These are phyloP conservation scores for Phania funesta DNA, from an alignment of 2,888 invertebrate species.

Conservation along the genomic window DNA sequence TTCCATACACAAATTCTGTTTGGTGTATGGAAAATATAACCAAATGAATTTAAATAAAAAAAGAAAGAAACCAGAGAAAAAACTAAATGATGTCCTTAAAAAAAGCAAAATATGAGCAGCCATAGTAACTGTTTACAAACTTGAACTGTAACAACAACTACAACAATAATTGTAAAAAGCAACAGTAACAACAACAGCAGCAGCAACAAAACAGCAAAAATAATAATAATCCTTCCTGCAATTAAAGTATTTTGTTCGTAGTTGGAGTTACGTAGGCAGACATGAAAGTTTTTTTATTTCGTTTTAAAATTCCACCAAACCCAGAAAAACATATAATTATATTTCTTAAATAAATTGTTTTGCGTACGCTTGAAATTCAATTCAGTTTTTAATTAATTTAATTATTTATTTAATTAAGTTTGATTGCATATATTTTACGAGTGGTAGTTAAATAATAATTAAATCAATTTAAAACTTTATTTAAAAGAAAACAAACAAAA, in stretches of 20 bases:
- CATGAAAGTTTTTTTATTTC: no score
- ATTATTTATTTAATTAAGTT: no score
- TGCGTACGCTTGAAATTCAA: no score
- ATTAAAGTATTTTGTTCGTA: constrained; percentile 39
- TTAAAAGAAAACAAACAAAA: no score
- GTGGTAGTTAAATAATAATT: no score
- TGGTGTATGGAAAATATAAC: neutral
- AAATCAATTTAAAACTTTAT: no score
- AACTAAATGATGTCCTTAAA: constrained; percentile 23
- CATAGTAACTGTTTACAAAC: constrained; percentile 36
- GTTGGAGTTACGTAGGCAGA: neutral
- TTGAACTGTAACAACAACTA: constrained; percentile 31
- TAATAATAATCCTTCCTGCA: constrained; percentile 55
- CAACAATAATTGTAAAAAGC: constrained; percentile 20
- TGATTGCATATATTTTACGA: no score
- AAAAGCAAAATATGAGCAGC: constrained; percentile 23
- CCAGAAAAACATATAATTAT: no score
- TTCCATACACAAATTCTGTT: neutral
- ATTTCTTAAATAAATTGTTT: no score
- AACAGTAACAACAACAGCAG: neutral
- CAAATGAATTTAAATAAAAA: neutral
- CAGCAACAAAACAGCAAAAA: neutral
- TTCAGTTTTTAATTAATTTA: no score
- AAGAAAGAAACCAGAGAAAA: neutral
- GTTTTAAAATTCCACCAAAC: no score